These are phyloP conservation scores for Eulithis prunata DNA, from an alignment of 2,888 invertebrate species.

Conservation along the genomic window DNA sequence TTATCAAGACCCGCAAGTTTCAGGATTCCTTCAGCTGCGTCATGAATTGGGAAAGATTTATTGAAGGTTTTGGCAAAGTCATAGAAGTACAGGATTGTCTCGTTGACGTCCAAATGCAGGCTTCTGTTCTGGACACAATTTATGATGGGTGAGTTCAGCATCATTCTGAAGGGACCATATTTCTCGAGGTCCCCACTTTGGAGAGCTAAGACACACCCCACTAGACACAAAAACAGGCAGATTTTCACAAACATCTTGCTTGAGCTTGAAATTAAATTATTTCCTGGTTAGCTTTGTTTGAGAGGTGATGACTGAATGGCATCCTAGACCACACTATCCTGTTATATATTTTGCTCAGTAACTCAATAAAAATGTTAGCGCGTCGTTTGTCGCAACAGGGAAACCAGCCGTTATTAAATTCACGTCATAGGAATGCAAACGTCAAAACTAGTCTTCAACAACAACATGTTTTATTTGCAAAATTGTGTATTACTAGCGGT, in stretches of 20 bases:
- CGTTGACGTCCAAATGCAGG: slow-evolving; percentile 65
- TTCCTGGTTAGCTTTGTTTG: slow-evolving; percentile 2
- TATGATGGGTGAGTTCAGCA: slow-evolving; percentile 61
- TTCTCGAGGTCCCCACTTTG: slow-evolving; percentile 67
- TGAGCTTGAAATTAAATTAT: not conserved
- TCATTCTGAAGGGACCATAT: slow-evolving; percentile 70
- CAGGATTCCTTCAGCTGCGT: slow-evolving; percentile 66
- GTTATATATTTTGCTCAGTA: slow-evolving; percentile 17
- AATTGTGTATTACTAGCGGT: no score
- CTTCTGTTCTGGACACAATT: slow-evolving; percentile 67
- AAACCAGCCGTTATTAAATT: slow-evolving; percentile 5
- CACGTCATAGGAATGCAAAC: slow-evolving; percentile 7
- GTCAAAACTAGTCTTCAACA: not conserved
- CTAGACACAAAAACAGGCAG: slow-evolving; percentile 44
- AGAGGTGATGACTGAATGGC: slow-evolving; percentile 9
- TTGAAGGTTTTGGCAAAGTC: slow-evolving; percentile 60
- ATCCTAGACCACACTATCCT: slow-evolving; percentile 10
- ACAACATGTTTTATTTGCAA: no score
- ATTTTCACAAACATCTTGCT: slow-evolving; percentile 35
- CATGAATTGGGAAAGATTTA: slow-evolving; percentile 55
- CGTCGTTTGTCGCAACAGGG: slow-evolving; percentile 15
- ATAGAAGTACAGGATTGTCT: slow-evolving; percentile 67
- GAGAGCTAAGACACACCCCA: slow-evolving; percentile 47
- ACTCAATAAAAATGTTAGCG: not conserved
- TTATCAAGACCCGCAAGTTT: slow-evolving; percentile 57